Evolutionary conservation across 2,888 invertebrate species (phyloP).

Genomic region (Cordilura impudica): DNA sequence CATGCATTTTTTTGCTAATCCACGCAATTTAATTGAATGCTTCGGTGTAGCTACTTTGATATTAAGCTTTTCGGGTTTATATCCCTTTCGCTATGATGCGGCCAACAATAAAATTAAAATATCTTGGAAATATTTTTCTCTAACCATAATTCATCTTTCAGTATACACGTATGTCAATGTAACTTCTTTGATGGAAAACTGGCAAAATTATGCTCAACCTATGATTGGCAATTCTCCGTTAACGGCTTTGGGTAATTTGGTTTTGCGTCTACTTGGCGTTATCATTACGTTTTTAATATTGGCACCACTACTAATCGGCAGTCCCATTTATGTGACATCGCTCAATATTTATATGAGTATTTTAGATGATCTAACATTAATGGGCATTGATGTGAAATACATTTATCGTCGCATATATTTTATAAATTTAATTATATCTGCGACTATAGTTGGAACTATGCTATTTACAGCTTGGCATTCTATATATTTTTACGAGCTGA

Average conservation of each 20-base stretch:
- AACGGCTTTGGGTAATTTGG: conserved; percentile 62
- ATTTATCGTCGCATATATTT: conserved; percentile 57
- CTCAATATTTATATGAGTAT: conserved; percentile 62
- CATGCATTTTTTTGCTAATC: conserved; percentile 47
- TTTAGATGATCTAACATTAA: conserved; percentile 37
- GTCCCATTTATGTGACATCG: conserved; percentile 7
- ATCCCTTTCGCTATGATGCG: conserved; percentile 60
- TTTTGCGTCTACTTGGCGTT: conserved; percentile 62
- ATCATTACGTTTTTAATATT: conserved; percentile 61
- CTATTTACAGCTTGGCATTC: conserved; percentile 65
- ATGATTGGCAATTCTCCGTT: conserved; percentile 63
- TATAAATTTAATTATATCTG: neutral
- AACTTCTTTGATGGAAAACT: conserved; percentile 57
- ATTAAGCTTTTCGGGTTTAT: conserved; percentile 64
- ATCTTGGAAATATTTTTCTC: conserved; percentile 51
- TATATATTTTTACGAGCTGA: conserved; percentile 63
- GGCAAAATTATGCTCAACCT: conserved; percentile 64
- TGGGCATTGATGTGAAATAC: conserved; percentile 59
- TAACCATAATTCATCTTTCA: conserved; percentile 59
- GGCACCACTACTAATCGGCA: conserved; percentile 56
- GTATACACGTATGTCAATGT: conserved; percentile 66
- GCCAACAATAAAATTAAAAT: conserved; percentile 53
- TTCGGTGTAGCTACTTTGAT: conserved; percentile 52
- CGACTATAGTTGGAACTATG: conserved; percentile 18
- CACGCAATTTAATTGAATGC: conserved; percentile 54